Conservation (phyloP, 2,113 vertebrate genomes). For the Lepus americanus region DNA sequence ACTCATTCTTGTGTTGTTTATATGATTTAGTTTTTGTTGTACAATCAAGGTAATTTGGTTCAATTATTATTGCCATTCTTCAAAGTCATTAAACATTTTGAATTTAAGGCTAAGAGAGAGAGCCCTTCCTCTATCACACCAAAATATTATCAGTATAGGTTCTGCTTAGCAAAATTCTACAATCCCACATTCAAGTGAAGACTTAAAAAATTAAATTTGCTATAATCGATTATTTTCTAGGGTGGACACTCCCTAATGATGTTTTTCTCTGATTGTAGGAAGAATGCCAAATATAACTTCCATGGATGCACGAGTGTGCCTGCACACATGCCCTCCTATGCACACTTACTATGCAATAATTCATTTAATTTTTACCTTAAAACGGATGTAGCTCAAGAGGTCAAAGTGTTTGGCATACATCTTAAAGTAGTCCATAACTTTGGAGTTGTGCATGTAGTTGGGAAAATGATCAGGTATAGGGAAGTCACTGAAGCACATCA, state of each 20-base stretch:
- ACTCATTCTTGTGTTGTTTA: not conserved
- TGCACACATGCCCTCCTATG: not conserved
- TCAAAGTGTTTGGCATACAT: constrained; percentile 88
- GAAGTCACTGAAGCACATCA: constrained; percentile 92
- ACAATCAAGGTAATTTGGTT: not conserved
- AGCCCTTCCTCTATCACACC: not conserved
- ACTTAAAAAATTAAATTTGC: not conserved
- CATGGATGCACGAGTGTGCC: fast-evolving
- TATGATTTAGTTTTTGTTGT: not conserved
- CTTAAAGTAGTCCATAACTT: constrained; percentile 87
- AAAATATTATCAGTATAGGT: not conserved
- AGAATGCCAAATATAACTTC: not conserved
- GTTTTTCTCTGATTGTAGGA: not conserved
- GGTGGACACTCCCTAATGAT: not conserved
- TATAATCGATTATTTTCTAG: not conserved
- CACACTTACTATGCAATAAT: not conserved
- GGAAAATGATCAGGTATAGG: constrained; percentile 89
- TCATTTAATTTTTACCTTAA: constrained; percentile 85
- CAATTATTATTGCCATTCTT: not conserved
- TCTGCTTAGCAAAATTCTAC: not conserved
- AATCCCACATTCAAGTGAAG: not conserved
- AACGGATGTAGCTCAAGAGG: constrained; percentile 87
- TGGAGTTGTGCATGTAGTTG: constrained; percentile 89
- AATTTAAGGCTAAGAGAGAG: not conserved
- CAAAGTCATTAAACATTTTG: not conserved